Conservation (phyloP, 92 coral and sea anemone species). For the Scolanthus callimorphus region DNA sequence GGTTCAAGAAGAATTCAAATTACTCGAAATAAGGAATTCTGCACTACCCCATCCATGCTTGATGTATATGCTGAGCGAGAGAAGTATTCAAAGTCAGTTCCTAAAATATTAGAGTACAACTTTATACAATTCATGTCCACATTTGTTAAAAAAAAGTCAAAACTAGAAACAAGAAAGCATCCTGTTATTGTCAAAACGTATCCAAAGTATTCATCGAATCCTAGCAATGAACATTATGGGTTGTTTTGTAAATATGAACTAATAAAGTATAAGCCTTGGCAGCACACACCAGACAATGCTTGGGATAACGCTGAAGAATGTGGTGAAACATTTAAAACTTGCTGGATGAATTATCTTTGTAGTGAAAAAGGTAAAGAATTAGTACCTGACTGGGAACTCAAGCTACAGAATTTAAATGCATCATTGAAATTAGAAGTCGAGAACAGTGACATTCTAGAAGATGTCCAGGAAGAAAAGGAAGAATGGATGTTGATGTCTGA, state of each 20-base stretch:
- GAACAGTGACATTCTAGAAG: not conserved
- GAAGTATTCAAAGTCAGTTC: slow-evolving; percentile 21
- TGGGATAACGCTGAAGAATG: slow-evolving; percentile 32
- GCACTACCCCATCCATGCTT: slow-evolving; percentile 39
- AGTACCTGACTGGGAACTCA: slow-evolving; percentile 38
- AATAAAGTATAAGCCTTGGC: slow-evolving; percentile 48
- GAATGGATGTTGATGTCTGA: slow-evolving; percentile 28
- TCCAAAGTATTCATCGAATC: slow-evolving; percentile 35
- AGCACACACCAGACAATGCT: slow-evolving; percentile 24
- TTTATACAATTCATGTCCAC: slow-evolving; percentile 37
- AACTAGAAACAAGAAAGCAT: slow-evolving; percentile 14
- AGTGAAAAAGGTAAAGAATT: slow-evolving; percentile 9
- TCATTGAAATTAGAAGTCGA: slow-evolving; percentile 10
- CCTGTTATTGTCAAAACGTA: slow-evolving; percentile 33
- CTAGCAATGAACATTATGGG: slow-evolving; percentile 28
- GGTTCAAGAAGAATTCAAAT: slow-evolving; percentile 27
- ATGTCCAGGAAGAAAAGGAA: slow-evolving; percentile 27
- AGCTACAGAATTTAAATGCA: not conserved
- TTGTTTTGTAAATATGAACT: slow-evolving; percentile 50
- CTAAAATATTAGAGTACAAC: slow-evolving; percentile 38
- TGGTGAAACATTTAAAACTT: slow-evolving; percentile 28
- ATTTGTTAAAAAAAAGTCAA: slow-evolving; percentile 10
- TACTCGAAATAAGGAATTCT: slow-evolving; percentile 16
- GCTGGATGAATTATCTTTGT: slow-evolving; percentile 25
- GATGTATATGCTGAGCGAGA: slow-evolving; percentile 55